Evolutionary conservation across 2,888 invertebrate species (phyloP).

Genomic region (Ypsolopha scabrella): DNA sequence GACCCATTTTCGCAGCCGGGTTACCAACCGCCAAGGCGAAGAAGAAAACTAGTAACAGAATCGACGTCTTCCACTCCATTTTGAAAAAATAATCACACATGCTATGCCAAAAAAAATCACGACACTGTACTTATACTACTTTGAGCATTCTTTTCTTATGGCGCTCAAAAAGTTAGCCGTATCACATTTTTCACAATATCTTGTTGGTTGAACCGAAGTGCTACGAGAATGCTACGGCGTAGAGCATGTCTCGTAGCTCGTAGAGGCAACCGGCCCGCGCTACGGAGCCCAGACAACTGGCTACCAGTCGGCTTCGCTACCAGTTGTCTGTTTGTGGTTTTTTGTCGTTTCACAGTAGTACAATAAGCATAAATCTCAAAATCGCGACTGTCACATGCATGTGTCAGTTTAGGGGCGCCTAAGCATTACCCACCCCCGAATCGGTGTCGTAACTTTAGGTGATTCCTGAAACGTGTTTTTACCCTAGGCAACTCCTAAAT

Average conservation of each 20-base stretch:
- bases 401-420: too few species aligned
- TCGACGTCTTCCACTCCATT: slow-evolving; percentile 44
- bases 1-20: slow-evolving; percentile 59
- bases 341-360: too few species aligned
- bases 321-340: too few species aligned
- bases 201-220: neutral
- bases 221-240: slow-evolving; percentile 22
- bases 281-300: slow-evolving; percentile 55
- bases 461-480: too few species aligned
- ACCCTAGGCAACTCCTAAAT: too few species aligned
- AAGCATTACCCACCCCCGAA: too few species aligned
- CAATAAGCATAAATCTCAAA: too few species aligned
- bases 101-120: slow-evolving; percentile 15
- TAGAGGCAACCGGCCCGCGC: slow-evolving; percentile 32
- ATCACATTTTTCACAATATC: slow-evolving; percentile 10
- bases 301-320: slow-evolving; percentile 20
- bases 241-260: slow-evolving; percentile 17
- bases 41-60: slow-evolving; percentile 26
- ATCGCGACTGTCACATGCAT: too few species aligned
- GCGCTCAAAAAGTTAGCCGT: neutral
- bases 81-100: slow-evolving; percentile 26
- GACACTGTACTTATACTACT: slow-evolving; percentile 5
- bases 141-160: slow-evolving; percentile 14
- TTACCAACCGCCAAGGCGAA: slow-evolving; percentile 36
- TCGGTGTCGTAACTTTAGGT: too few species aligned